Conservation (phyloP, 2,113 vertebrate genomes). For the Dasypus novemcinctus region DNA sequence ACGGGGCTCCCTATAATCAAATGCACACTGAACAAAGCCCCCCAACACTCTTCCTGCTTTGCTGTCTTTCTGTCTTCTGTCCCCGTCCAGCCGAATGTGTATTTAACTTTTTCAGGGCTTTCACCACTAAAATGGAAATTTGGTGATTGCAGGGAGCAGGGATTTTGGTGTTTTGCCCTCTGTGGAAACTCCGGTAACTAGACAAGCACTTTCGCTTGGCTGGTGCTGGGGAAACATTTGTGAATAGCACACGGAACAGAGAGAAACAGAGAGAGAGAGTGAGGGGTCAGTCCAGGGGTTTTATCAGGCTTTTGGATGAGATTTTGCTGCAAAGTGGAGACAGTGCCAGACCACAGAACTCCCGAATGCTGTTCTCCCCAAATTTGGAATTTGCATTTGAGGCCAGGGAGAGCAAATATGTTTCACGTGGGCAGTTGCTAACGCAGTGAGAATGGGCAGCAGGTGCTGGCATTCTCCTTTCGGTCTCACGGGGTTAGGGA, state of each 20-base stretch:
- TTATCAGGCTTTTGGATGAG: no score
- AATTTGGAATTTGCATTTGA: background rate
- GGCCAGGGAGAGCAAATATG: background rate
- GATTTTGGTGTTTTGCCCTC: background rate
- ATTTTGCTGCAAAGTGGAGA: background rate
- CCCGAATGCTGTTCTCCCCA: rapidly evolving
- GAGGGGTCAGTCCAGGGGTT: background rate
- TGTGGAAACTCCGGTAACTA: rapidly evolving
- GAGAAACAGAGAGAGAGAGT: background rate
- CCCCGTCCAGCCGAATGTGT: no score
- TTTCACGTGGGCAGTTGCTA: background rate
- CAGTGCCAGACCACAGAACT: background rate
- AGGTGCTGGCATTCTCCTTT: rapidly evolving
- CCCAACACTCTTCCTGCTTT: background rate
- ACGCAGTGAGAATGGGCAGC: rapidly evolving
- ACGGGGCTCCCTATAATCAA: rapidly evolving
- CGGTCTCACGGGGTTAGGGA: background rate
- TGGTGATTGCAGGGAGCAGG: no score
- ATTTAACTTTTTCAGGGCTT: rapidly evolving
- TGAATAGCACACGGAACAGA: rapidly evolving
- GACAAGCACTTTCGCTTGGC: background rate
- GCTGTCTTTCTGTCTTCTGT: no score
- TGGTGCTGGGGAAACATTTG: background rate
- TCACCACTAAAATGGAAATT: background rate
- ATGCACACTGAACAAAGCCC: rapidly evolving